Conservation (phyloP, 2,888 invertebrate species). For the Apamea epomidion region DNA sequence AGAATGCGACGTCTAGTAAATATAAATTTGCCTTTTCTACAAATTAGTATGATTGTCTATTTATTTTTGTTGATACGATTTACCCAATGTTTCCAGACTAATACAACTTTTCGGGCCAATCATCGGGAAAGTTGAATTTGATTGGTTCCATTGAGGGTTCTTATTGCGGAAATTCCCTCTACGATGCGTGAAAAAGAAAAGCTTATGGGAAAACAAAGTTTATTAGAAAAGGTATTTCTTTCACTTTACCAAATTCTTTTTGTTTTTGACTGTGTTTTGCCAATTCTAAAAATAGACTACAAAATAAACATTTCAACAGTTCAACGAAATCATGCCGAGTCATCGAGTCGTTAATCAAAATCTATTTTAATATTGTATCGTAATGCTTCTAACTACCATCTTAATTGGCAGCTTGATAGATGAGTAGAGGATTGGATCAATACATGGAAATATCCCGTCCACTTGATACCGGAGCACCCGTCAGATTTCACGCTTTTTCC, state of each 20-base stretch:
- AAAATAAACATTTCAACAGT: not conserved
- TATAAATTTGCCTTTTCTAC: not conserved
- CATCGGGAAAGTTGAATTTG: conserved; percentile 59
- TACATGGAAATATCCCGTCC: conserved; percentile 16
- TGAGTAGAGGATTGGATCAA: conserved; percentile 25
- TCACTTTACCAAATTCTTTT: conserved; percentile 15
- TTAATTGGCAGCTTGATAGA: not conserved
- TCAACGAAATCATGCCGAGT: not conserved
- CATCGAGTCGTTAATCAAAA: not conserved
- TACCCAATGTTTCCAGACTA: conserved; percentile 31
- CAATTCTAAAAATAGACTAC: no score
- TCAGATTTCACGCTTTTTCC: conserved; percentile 40
- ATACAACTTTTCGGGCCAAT: conserved; percentile 61
- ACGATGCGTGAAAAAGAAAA: conserved; percentile 35
- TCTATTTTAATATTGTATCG: not conserved
- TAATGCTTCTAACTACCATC: not conserved
- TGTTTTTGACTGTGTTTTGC: not conserved
- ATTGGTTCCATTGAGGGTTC: conserved; percentile 56
- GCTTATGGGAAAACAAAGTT: conserved; percentile 22
- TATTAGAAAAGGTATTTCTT: conserved; percentile 9
- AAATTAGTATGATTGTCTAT: conserved; percentile 38
- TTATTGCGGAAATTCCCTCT: conserved; percentile 41
- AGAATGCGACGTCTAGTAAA: not conserved
- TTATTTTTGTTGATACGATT: conserved; percentile 37
- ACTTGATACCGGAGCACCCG: conserved; percentile 17